Conservation (phyloP, 2,113 vertebrate species). For the Cololabis saira region DNA sequence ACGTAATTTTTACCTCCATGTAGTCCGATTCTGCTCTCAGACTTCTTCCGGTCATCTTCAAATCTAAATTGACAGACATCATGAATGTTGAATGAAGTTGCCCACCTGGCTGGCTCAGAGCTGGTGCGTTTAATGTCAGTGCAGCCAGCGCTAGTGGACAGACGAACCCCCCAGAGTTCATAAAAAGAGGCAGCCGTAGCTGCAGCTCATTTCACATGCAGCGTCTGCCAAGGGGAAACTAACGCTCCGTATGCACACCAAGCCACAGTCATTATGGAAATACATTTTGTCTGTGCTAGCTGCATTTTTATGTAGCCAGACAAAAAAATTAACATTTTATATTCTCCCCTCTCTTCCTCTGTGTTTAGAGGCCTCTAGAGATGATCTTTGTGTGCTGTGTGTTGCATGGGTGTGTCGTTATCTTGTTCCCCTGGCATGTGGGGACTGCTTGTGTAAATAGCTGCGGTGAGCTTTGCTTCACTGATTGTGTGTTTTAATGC, state of each 20-base stretch:
- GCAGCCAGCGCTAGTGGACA: constrained; percentile 25
- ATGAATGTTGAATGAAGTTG: constrained; percentile 62
- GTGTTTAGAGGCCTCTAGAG: constrained; percentile 53
- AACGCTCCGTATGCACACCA: constrained; percentile 55
- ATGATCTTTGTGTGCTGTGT: constrained; percentile 17
- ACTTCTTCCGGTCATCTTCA: not conserved
- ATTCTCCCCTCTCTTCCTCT: constrained; percentile 39
- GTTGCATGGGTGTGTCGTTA: constrained; percentile 18
- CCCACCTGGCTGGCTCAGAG: constrained; percentile 59
- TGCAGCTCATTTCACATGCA: constrained; percentile 66
- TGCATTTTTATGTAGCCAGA: constrained; percentile 61
- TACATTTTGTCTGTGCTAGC: constrained; percentile 44
- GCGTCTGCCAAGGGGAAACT: constrained; percentile 48
- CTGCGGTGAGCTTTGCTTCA: constrained; percentile 22
- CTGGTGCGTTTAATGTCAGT: constrained; percentile 60
- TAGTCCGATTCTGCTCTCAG: not conserved
- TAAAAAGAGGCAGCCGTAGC: constrained; percentile 54
- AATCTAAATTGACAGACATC: constrained; percentile 30
- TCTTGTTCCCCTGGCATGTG: constrained; percentile 23
- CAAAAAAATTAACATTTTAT: constrained; percentile 50
- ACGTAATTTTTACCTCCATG: not conserved
- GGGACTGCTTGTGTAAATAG: constrained; percentile 28
- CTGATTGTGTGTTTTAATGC: constrained; percentile 19
- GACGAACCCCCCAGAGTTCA: constrained; percentile 60
- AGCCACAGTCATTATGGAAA: constrained; percentile 74